phyloP scores from a whole-genome alignment of 1,140 invertebrate genomes.

The Drosophila kikkawai region DNA sequence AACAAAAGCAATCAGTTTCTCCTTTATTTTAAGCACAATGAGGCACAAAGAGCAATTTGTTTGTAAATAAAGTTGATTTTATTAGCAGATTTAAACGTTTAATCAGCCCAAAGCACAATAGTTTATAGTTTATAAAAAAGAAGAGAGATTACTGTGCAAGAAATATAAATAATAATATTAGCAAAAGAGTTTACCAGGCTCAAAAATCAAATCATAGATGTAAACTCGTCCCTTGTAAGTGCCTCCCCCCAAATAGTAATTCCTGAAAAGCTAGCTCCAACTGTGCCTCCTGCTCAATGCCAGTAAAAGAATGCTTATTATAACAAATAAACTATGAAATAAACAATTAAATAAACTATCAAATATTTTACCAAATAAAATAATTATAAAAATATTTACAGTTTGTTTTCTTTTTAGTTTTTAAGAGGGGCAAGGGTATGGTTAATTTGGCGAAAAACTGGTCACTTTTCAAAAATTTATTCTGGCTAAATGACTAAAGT shows the following conservation, averaged over 20 bases:
- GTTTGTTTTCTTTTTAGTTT: no score
- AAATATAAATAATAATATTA: slow-evolving; percentile 17
- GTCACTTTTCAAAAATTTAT: no score
- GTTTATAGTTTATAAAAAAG: background rate
- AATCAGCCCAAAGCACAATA: slow-evolving; percentile 4
- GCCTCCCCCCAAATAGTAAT: background rate
- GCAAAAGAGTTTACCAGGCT: slow-evolving; percentile 15
- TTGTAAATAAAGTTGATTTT: slow-evolving; percentile 8
- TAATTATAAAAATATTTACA: background rate
- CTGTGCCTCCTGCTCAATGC: slow-evolving; percentile 5
- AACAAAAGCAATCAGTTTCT: background rate
- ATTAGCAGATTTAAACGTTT: background rate
- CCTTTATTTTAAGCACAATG: background rate
- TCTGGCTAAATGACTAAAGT: no score
- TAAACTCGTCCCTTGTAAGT: slow-evolving; percentile 4
- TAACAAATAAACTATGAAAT: background rate
- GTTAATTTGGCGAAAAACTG: no score
- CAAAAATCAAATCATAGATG: slow-evolving; percentile 38
- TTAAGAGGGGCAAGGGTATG: no score
- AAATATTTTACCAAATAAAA: background rate
- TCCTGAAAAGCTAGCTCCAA: background rate
- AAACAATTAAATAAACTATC: background rate
- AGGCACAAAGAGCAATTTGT: slow-evolving; percentile 1
- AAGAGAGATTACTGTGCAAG: background rate
- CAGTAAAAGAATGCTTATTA: background rate